Base-by-base conservation (phyloP, 2,113 vertebrate species). In the Gallinago paraguaiae region DNA sequence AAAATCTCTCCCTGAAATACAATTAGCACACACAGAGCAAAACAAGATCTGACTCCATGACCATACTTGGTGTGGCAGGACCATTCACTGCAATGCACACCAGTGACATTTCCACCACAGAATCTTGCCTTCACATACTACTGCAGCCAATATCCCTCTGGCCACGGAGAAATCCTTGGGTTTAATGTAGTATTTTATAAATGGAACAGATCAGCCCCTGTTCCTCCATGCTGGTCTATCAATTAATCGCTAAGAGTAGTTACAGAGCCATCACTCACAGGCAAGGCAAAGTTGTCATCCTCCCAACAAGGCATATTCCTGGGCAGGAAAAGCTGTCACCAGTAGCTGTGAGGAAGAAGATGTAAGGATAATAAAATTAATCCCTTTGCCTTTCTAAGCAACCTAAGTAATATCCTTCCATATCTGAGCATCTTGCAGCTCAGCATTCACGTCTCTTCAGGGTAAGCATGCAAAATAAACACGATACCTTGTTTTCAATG, bases 331-430 rank as follows among this genome's bases (percentile, higher is more conserved):
- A 92, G 33, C 39, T 65, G 46, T 33, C 76, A 41, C 27, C 30
- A 39, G 35, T 31, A 88, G 54, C 75, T 86, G 76, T 71, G 71
- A 95, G 79, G 82, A 82, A 86, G 88, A 83, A 77, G 76, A 94
- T 70, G 43, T 46, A 85, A 5, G 35, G 56, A 86, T 92, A 86
- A 90, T 25, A 6, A 92, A 90, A 90, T 86, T 74, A 94, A 96
- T 88, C 43, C 65, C 41, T 83, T 92, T 86, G 78, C 64, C 75
- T 96, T 90, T 67, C 77, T 78, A 92, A 93, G 83, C 64, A 93
- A 86, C n/a, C 43, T 7, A 6, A 60, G 57, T 75, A 94, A 82
- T 82, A 87, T 48, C 51, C 33, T 75, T 43, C 43, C 14, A 11
- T 7, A 94, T 72, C 82, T 53, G 33, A 78, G 37, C 35, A 81